Evolutionary conservation across 2,888 invertebrate genomes (phyloP), one percentile per base, ranked within the genome.

Genomic region (Prenolepis imparis): DNA sequence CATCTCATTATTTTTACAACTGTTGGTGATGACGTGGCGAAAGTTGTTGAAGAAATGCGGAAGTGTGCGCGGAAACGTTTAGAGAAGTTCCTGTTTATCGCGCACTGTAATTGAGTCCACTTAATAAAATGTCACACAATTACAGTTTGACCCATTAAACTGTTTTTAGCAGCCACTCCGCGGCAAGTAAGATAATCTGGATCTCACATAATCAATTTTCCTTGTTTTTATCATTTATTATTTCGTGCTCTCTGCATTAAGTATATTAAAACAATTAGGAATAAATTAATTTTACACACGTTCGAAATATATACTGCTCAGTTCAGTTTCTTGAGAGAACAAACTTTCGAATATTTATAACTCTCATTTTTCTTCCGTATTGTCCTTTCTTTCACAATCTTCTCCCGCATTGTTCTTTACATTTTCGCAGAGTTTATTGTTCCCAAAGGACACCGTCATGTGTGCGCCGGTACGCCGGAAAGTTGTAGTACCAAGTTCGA

Each of bases 401-500:
- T 67, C n/a, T 39, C 39, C 15, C 28, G 15, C 36, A 24, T 66
- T 67, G 67, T 77, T 55, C 55, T 24, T 57, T 41, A 67, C 41
- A 67, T 67, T 12, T 15, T 15, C n/a, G 52, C n/a, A 28, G 24
- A 55, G 55, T 55, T 67, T 77, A 77, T 77, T 67, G 28, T 67
- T 67, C 67, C 67, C 55, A 2, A 57, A 77, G 57, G 77, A 57
- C 67, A 57, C 67, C 77, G 15, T 15, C 21, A 21, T 28, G 55
- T 41, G 39, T 28, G 55, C 28, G 39, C 39, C 18, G 48, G 48
- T 41, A 41, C 28, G 28, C 28, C 28, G 67, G 41, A 28, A 77
- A 77, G 67, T 67, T 77, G 67, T n/a, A 66, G 24, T 3, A 41
- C 24, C 28, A 67, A 67, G 64, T 77, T 77, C 68, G 77, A 86